Conservation (phyloP, 1,140 invertebrate species). For the Cryptotermes secundus region DNA sequence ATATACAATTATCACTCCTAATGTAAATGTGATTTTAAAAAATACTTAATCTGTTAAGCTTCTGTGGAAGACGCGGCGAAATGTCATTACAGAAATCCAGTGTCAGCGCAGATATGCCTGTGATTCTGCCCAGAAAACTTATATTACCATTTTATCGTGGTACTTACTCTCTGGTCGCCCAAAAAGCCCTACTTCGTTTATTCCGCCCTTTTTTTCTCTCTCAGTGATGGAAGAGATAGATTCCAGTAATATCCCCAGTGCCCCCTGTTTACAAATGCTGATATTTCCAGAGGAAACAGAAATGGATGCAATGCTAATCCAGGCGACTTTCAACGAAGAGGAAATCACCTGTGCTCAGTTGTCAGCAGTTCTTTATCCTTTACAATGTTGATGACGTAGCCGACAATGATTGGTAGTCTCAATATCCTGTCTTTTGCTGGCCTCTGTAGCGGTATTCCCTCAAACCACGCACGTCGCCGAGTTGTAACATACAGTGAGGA, state of each 20-base stretch:
- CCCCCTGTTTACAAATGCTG: not conserved
- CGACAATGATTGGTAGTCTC: not conserved
- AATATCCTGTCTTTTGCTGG: not conserved
- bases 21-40: too few species aligned
- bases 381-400: conserved; percentile 12
- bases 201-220: not conserved
- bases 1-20: too few species aligned
- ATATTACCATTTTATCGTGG: too few species aligned
- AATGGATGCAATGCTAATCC: not conserved
- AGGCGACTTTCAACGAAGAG: not conserved
- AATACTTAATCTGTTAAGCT: too few species aligned
- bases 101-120: too few species aligned
- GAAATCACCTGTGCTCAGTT: not conserved
- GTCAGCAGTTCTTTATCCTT: not conserved
- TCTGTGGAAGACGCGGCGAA: too few species aligned
- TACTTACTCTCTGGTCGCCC: not conserved
- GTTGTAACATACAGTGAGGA: not conserved
- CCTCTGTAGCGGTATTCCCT: not conserved
- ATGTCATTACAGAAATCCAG: too few species aligned
- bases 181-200: not conserved
- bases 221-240: not conserved
- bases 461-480: not conserved
- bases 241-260: not conserved
- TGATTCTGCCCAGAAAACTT: too few species aligned
- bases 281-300: not conserved